These are phyloP conservation scores for Zaprionus africanus DNA, from an alignment of 1,140 invertebrate species.

Conservation along the genomic window DNA sequence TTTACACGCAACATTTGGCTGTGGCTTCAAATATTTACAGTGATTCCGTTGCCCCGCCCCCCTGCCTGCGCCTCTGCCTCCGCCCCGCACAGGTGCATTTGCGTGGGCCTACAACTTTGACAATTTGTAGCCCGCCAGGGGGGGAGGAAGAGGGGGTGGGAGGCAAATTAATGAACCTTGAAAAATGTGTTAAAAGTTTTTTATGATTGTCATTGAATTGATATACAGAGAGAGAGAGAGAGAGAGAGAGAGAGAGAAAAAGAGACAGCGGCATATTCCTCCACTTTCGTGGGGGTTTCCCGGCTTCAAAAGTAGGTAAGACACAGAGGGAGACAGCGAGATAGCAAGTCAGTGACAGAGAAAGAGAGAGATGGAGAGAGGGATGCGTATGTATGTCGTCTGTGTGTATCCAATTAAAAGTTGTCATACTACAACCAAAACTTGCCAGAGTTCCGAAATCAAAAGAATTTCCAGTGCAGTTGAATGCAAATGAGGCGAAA, in stretches of 20 bases:
- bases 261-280: neutral
- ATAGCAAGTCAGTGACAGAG: neutral
- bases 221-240: neutral
- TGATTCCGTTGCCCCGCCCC: constrained; percentile 47
- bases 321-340: neutral
- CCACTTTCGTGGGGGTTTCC: constrained; percentile 2
- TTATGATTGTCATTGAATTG: constrained; percentile 65
- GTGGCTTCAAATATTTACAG: constrained; percentile 81
- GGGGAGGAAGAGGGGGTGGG: neutral
- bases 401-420: constrained; percentile 40
- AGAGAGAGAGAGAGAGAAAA: no score
- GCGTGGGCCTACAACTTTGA: constrained; percentile 32
- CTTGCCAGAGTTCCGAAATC: neutral
- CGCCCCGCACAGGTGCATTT: constrained; percentile 38
- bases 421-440: constrained; percentile 23
- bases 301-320: constrained; percentile 12
- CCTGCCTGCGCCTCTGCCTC: neutral
- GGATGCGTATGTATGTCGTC: neutral
- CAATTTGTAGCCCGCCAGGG: constrained; percentile 20
- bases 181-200: constrained; percentile 82
- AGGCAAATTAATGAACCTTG: constrained; percentile 79
- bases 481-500: constrained; percentile 3
- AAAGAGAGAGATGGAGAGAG: neutral
- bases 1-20: constrained; percentile 79
- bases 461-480: constrained; percentile 8